Conservation (phyloP, 2,888 invertebrate species). For the Acleris laterana region DNA sequence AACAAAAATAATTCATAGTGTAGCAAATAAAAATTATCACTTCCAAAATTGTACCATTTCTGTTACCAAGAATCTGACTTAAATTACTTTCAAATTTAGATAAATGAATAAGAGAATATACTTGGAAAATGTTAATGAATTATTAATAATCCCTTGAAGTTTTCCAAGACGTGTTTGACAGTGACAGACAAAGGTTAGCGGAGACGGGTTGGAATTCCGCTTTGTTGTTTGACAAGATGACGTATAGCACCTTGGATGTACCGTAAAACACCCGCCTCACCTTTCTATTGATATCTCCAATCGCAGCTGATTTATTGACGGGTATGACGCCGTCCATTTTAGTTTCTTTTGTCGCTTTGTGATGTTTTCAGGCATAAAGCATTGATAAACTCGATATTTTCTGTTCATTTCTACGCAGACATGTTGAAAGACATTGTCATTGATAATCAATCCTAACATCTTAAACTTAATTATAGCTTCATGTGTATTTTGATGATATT, state of each 20-base stretch:
- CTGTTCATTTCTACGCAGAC: neutral
- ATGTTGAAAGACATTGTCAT: too few species aligned
- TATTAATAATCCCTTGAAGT: slow-evolving; percentile 42
- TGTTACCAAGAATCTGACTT: slow-evolving; percentile 38
- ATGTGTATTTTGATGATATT: too few species aligned
- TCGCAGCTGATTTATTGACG: slow-evolving; percentile 23
- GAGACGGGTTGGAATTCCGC: slow-evolving; percentile 9
- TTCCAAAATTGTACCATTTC: slow-evolving; percentile 3
- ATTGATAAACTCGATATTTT: neutral
- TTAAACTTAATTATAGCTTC: too few species aligned
- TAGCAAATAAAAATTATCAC: too few species aligned
- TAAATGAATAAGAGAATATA: slow-evolving; percentile 41
- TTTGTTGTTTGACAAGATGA: slow-evolving; percentile 26
- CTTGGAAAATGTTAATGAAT: slow-evolving; percentile 40
- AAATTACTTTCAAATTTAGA: slow-evolving; percentile 46
- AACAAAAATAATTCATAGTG: too few species aligned
- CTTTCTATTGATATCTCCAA: slow-evolving; percentile 15
- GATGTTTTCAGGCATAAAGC: slow-evolving; percentile 1
- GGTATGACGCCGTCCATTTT: slow-evolving; percentile 7
- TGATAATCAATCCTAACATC: too few species aligned
- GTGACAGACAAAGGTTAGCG: slow-evolving; percentile 29
- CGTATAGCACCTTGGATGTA: slow-evolving; percentile 13
- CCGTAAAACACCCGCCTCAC: slow-evolving; percentile 10
- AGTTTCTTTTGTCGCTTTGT: slow-evolving; percentile 18
- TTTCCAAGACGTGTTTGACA: slow-evolving; percentile 37